Base-by-base conservation (phyloP, 1,140 invertebrate genomes). In the Drosophila equinoxialis region DNA sequence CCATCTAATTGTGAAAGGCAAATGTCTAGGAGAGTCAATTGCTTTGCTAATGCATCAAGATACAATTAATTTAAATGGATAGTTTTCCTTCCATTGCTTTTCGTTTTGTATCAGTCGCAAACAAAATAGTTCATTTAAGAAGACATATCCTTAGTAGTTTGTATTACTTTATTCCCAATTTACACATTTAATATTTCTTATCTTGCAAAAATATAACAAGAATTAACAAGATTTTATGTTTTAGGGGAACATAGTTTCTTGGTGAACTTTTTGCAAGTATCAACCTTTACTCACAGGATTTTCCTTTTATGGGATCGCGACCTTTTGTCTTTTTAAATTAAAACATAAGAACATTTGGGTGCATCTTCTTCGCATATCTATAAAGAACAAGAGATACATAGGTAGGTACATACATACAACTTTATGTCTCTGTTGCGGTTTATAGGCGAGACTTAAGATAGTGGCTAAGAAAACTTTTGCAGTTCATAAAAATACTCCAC, bases 401-500 rank as follows among this genome's bases (percentile, higher is more conserved):
- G 0, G 7, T 10, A 37, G 7, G 30, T 37, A 37, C 35, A 8
- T 37, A 37, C 35, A 8, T 48, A 20, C 14, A 51, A n/a, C 3
- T 75, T 75, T 75, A 75, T 67, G 54, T 51, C 67, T 51, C 23
- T 60, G 33, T n/a, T 57, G 54, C 54, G 71, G 33, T 42, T 20
- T 51, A 54, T 55, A 54, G 45, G 7, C 59, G 35, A 58, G 71
- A 71, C 57, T 62, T 58, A 26, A 59, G 41, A 45, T 39, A 60
- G 54, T 39, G 17, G 37, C 64, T 42, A 60, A 42, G 8, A 14
- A 48, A 60, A 65, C 41, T 69, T 51, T 77, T 33, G 48, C 74
- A 77, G 39, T 39, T 65, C 62, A 59, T 74, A 77, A 77, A 69
- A 69, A 59, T 30, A 45, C 45, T 51, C 45, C 17, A 41, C 54